These are phyloP conservation scores for Sebastes itinus DNA, from an alignment of 2,797 vertebrate genomes.

Conservation along the genomic window DNA sequence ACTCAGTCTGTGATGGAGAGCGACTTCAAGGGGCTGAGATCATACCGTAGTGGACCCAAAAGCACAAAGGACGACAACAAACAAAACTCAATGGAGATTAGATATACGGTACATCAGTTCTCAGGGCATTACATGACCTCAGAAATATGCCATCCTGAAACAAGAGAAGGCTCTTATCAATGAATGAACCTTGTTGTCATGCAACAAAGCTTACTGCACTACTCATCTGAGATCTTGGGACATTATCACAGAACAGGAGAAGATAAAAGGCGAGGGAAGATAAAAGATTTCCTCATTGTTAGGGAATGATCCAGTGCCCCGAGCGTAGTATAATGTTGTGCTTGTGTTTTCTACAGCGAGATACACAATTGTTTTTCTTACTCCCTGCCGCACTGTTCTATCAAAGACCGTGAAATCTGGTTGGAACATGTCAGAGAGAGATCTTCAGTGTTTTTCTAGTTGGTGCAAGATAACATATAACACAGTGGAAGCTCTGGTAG, in stretches of 20 bases:
- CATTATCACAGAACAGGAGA: conserved; percentile 53
- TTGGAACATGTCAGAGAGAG: conserved; percentile 47
- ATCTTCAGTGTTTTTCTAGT: conserved; percentile 31
- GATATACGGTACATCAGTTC: conserved; percentile 47
- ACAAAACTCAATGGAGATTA: conserved; percentile 50
- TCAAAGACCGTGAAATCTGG: conserved; percentile 52
- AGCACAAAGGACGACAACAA: conserved; percentile 49
- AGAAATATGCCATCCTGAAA: conserved; percentile 67
- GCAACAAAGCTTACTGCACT: conserved; percentile 48
- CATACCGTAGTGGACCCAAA: conserved; percentile 32
- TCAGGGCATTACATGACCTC: conserved; percentile 55
- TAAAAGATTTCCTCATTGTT: conserved; percentile 63
- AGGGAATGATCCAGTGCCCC: conserved; percentile 30
- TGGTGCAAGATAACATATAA: conserved; percentile 25
- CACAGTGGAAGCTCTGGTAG: not conserved
- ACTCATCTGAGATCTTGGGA: conserved; percentile 50
- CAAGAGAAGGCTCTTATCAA: conserved; percentile 64
- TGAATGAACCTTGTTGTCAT: conserved; percentile 63
- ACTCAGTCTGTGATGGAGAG: conserved; percentile 10
- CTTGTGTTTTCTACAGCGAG: conserved; percentile 41
- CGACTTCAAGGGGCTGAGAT: conserved; percentile 55
- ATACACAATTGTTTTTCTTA: conserved; percentile 57
- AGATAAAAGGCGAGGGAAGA: conserved; percentile 63
- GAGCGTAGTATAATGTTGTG: conserved; percentile 28
- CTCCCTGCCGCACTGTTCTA: conserved; percentile 39